phyloP scores from a whole-genome alignment of 2,113 vertebrate species.

The Morone chrysops region DNA sequence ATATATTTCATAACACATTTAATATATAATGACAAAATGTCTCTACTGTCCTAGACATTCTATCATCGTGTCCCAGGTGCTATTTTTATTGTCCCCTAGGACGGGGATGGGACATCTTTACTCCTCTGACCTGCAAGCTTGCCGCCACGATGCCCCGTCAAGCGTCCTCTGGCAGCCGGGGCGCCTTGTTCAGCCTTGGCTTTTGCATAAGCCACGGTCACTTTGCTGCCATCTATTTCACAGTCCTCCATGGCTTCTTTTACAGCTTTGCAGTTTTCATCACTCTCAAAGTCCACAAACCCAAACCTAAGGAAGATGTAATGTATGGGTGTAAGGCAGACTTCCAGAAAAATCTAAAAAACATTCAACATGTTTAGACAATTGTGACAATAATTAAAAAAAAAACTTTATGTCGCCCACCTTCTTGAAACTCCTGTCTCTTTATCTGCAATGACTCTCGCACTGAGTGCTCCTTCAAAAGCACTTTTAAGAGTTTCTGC shows the following conservation, averaged over 20 bases:
- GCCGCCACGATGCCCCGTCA: background rate
- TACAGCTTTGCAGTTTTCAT: constrained; percentile 90
- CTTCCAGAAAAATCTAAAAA: background rate
- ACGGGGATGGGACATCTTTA: too few species aligned
- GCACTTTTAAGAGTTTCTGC: constrained; percentile 89
- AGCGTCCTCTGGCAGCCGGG: background rate
- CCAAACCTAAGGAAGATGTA: constrained; percentile 86
- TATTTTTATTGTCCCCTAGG: too few species aligned
- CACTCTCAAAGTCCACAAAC: constrained; percentile 92
- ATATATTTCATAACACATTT: too few species aligned
- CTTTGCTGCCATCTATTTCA: constrained; percentile 92
- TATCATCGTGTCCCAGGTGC: too few species aligned
- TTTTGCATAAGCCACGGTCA: constrained; percentile 90
- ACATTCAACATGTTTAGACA: background rate
- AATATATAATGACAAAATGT: too few species aligned
- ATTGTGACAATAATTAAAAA: background rate
- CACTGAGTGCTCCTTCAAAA: constrained; percentile 89
- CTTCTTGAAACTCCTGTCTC: constrained; percentile 90
- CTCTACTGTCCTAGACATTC: too few species aligned
- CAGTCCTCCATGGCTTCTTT: constrained; percentile 93
- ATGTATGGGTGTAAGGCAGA: background rate
- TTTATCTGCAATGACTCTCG: constrained; percentile 88
- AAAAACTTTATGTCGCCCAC: constrained; percentile 72
- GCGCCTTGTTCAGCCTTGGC: constrained; percentile 81
- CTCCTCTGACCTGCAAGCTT: constrained; percentile 32